phyloP scores from a whole-genome alignment of 2,888 invertebrate genomes.

The Idaea dimidiata region DNA sequence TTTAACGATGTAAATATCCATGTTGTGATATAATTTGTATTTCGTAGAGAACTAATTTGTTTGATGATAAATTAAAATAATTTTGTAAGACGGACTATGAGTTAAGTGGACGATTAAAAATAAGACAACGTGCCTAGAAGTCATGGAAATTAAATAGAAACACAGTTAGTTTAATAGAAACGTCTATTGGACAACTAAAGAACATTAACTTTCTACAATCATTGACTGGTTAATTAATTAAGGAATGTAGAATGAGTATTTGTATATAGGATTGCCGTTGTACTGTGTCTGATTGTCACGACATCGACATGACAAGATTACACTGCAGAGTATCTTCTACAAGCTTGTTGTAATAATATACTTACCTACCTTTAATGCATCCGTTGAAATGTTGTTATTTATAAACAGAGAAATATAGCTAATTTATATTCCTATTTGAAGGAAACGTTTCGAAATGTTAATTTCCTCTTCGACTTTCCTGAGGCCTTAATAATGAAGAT shows the following conservation, averaged over 20 bases:
- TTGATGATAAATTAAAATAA: slow-evolving; percentile 5
- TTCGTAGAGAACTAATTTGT: slow-evolving; percentile 16
- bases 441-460: not conserved
- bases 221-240: slow-evolving; percentile 3
- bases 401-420: slow-evolving; percentile 11
- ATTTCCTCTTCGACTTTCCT: not conserved
- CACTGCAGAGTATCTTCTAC: slow-evolving; percentile 52
- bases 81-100: not conserved
- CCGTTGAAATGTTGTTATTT: slow-evolving; percentile 29
- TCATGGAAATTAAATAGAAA: not conserved
- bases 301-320: slow-evolving; percentile 52
- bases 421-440: not conserved
- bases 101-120: not conserved
- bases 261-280: slow-evolving; percentile 52
- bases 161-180: slow-evolving; percentile 1
- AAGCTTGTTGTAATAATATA: slow-evolving; percentile 49
- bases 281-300: slow-evolving; percentile 44
- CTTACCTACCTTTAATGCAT: slow-evolving; percentile 16
- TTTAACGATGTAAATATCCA: not conserved
- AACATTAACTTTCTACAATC: slow-evolving; percentile 11
- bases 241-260: not conserved
- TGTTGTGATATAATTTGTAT: not conserved
- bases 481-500: not conserved
- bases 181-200: slow-evolving; percentile 1
- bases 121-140: not conserved